These are phyloP conservation scores for Neosilurus mollespiculum DNA, from an alignment of 2,797 vertebrate genomes.

Conservation along the genomic window DNA sequence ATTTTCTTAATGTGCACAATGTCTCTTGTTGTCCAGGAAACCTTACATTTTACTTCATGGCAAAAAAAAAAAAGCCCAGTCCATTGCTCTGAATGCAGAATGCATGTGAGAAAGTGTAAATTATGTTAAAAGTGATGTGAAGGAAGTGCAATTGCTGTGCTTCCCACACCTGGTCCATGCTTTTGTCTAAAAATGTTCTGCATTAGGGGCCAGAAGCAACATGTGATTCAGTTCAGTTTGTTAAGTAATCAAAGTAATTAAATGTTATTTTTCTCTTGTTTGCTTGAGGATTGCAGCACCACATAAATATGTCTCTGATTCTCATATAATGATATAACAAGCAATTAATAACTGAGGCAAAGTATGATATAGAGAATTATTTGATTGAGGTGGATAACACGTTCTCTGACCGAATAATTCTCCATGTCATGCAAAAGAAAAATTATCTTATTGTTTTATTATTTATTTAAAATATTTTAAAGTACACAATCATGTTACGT, in stretches of 20 bases:
- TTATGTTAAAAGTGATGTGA: constrained; percentile 24
- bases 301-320: background rate
- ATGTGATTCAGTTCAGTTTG: background rate
- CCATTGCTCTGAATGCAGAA: constrained; percentile 12
- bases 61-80: background rate
- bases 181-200: constrained; percentile 18
- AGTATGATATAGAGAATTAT: too few relatives aligned
- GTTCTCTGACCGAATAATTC: too few relatives aligned
- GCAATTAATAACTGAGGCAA: too few relatives aligned
- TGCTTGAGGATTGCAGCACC: background rate
- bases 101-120: constrained; percentile 21
- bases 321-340: background rate
- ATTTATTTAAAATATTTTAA: too few relatives aligned
- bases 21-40: background rate
- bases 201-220: background rate
- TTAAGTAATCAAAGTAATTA: background rate
- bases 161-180: constrained; percentile 38
- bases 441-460: too few relatives aligned
- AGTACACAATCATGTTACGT: too few relatives aligned
- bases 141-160: constrained; percentile 30
- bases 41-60: background rate
- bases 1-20: background rate
- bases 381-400: too few relatives aligned
- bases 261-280: background rate
- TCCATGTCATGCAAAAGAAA: too few relatives aligned